These are phyloP conservation scores for Acleris literana DNA, from an alignment of 2,888 invertebrate genomes.

Conservation along the genomic window DNA sequence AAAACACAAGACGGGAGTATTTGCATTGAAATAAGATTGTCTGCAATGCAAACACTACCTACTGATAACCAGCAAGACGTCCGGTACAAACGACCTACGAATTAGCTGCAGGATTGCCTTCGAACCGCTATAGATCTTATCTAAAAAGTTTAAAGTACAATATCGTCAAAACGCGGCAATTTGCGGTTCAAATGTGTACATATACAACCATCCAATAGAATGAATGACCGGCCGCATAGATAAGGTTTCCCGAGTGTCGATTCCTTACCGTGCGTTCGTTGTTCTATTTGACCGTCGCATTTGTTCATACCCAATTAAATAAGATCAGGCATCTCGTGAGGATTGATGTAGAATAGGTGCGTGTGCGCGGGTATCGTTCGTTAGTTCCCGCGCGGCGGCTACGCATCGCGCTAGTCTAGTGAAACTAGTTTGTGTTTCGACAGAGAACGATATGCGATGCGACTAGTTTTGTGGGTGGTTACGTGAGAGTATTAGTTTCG, in stretches of 20 bases:
- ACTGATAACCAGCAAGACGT: constrained; percentile 32
- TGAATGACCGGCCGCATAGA: constrained; percentile 46
- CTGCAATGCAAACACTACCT: constrained; percentile 16
- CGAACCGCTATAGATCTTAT: constrained; percentile 5
- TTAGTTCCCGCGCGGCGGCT: constrained; percentile 48
- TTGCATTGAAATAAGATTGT: constrained; percentile 8
- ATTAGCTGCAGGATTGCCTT: constrained; percentile 17
- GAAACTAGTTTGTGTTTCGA: constrained; percentile 14
- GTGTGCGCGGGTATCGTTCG: constrained; percentile 4
- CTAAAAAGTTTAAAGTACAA: background rate
- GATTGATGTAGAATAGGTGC: constrained; percentile 19
- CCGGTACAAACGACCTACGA: constrained; percentile 24
- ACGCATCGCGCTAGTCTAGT: constrained; percentile 32
- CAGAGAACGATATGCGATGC: constrained; percentile 7
- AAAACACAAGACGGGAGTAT: constrained; percentile 6
- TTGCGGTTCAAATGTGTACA: background rate
- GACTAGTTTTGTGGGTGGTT: constrained; percentile 15
- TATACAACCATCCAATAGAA: constrained; percentile 49
- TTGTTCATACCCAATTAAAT: background rate
- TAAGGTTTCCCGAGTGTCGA: constrained; percentile 44
- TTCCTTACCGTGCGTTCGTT: constrained; percentile 8
- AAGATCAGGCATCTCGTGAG: background rate
- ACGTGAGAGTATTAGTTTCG: constrained; percentile 3
- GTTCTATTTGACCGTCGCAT: constrained; percentile 4
- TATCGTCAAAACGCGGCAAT: background rate